Evolutionary conservation across 2,113 vertebrate genomes (phyloP).

Genomic region (Atractosteus spatula): DNA sequence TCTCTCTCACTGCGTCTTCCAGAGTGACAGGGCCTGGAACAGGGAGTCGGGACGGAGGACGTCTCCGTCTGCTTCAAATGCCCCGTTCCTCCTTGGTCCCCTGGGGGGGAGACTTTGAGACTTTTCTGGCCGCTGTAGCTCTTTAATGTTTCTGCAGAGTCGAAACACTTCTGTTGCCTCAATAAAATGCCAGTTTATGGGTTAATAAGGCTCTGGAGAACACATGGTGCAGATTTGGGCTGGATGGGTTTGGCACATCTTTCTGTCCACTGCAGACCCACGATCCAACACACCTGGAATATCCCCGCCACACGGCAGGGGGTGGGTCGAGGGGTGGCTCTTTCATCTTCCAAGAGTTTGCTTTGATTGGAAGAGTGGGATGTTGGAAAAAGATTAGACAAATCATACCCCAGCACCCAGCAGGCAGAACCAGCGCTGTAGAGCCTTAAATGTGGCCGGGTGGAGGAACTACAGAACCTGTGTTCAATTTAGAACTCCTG

Average conservation of each 20-base stretch:
- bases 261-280: constrained; percentile 51
- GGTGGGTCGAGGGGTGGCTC: constrained; percentile 32
- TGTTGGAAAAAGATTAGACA: constrained; percentile 52
- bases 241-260: constrained; percentile 70
- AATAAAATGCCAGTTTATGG: constrained; percentile 79
- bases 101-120: constrained; percentile 29
- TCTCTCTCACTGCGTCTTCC: constrained; percentile 36
- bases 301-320: constrained; percentile 40
- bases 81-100: constrained; percentile 51
- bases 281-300: constrained; percentile 70
- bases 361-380: constrained; percentile 48
- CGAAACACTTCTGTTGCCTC: constrained; percentile 62
- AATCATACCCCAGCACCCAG: constrained; percentile 48
- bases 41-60: no score
- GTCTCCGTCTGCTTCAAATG: no score
- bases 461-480: constrained; percentile 44
- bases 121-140: constrained; percentile 31
- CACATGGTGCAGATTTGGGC: constrained; percentile 75
- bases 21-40: constrained; percentile 26
- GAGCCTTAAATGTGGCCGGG: constrained; percentile 38
- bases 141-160: constrained; percentile 59
- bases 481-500: constrained; percentile 37
- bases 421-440: constrained; percentile 24
- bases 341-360: constrained; percentile 76
- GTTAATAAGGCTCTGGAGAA: constrained; percentile 60